These are phyloP conservation scores for Lasioglossum lativentre DNA, from an alignment of 2,888 invertebrate species.

Conservation along the genomic window DNA sequence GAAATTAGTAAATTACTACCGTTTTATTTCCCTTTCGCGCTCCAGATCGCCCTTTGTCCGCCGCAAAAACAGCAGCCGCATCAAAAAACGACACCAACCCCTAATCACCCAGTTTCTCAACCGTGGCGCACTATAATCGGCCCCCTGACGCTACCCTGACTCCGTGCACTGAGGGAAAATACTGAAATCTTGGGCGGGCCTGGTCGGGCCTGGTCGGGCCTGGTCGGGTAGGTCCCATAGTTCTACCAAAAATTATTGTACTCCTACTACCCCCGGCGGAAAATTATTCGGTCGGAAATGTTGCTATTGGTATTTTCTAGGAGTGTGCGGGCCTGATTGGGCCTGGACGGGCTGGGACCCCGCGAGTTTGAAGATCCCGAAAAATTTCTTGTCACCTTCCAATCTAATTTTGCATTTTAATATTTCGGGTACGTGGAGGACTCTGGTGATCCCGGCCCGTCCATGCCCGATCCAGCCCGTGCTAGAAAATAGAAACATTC, in stretches of 20 bases:
- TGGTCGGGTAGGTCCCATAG: no score
- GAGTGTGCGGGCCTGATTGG: no score
- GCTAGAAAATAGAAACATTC: not conserved
- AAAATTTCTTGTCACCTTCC: not conserved
- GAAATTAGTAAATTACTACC: conserved; percentile 7
- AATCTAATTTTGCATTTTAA: no score
- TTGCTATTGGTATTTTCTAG: no score
- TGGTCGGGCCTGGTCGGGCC: no score
- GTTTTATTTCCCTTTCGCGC: not conserved
- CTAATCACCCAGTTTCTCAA: not conserved
- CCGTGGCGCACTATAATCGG: not conserved
- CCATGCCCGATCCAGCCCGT: no score
- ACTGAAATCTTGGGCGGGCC: not conserved
- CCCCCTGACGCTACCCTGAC: not conserved
- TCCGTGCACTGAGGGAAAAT: not conserved
- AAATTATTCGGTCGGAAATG: no score
- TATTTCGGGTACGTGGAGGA: no score
- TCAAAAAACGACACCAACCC: not conserved
- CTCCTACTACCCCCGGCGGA: no score
- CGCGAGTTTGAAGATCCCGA: not conserved
- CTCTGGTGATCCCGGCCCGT: no score
- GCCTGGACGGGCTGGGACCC: not conserved
- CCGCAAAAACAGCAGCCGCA: not conserved
- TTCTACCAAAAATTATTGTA: no score
- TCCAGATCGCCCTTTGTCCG: not conserved